These are phyloP conservation scores for Caranx ignobilis DNA, from an alignment of 2,113 vertebrate genomes.

Conservation along the genomic window DNA sequence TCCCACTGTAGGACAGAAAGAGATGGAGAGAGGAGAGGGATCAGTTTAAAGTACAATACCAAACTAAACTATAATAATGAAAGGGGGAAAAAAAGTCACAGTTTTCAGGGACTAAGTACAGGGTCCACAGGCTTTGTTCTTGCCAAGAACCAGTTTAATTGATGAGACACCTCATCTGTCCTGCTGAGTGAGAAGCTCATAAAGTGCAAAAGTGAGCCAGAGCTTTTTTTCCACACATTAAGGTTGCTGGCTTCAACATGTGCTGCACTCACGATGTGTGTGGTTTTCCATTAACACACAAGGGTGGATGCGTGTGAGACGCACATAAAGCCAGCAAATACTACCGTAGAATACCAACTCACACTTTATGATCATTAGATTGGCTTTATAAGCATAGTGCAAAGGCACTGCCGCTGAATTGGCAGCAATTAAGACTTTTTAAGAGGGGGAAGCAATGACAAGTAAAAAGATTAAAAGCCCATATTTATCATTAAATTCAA, in stretches of 20 bases:
- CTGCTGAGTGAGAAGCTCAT: conserved; percentile 62
- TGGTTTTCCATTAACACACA: conserved; percentile 71
- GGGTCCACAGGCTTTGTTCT: conserved; percentile 63
- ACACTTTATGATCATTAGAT: conserved; percentile 69
- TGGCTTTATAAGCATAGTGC: conserved; percentile 64
- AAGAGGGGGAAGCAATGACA: conserved; percentile 69
- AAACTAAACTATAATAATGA: conserved; percentile 35
- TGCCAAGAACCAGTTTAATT: conserved; percentile 48
- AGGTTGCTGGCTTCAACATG: conserved; percentile 67
- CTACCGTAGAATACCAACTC: conserved; percentile 67
- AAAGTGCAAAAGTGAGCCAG: conserved; percentile 51
- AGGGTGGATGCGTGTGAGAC: conserved; percentile 42
- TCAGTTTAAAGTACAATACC: conserved; percentile 30
- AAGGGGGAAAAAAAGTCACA: conserved; percentile 12
- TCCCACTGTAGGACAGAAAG: conserved; percentile 89
- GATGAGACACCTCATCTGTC: conserved; percentile 64
- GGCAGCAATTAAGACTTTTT: conserved; percentile 75
- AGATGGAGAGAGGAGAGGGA: conserved; percentile 31
- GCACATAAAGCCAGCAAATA: conserved; percentile 64
- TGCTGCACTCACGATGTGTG: conserved; percentile 74
- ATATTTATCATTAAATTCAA: conserved; percentile 47
- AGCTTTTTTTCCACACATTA: conserved; percentile 59
- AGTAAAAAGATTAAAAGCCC: conserved; percentile 69
- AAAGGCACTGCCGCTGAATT: conserved; percentile 54
- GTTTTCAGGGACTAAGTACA: conserved; percentile 39